Evolutionary conservation across 2,888 invertebrate genomes (phyloP).

Genomic region (Psylliodes chrysocephalus): DNA sequence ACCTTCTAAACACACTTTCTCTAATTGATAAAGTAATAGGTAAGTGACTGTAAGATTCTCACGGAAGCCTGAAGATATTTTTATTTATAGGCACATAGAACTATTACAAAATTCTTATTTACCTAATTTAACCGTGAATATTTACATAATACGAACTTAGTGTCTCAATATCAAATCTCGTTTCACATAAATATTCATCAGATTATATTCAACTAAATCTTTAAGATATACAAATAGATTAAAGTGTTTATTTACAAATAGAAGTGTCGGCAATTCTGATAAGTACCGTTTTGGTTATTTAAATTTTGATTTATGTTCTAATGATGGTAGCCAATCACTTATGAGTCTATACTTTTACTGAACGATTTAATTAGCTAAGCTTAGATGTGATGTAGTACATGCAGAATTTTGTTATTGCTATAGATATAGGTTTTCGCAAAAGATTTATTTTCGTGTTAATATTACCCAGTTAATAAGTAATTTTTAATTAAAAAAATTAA

Average conservation of each 20-base stretch:
- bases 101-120: constrained; percentile 31
- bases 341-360: constrained; percentile 12
- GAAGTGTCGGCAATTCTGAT: constrained; percentile 25
- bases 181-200: constrained; percentile 33
- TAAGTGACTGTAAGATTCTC: constrained; percentile 5
- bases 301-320: constrained; percentile 32
- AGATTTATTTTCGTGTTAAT: too few relatives aligned
- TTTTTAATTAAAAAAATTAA: too few relatives aligned
- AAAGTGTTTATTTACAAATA: constrained; percentile 34
- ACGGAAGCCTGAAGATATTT: constrained; percentile 14
- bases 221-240: constrained; percentile 25
- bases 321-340: constrained; percentile 25
- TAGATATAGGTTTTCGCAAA: too few relatives aligned
- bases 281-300: constrained; percentile 29
- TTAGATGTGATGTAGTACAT: too few relatives aligned
- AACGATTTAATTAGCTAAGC: too few relatives aligned
- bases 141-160: constrained; percentile 33
- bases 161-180: constrained; percentile 33
- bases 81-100: constrained; percentile 19
- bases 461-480: too few relatives aligned
- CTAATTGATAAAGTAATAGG: constrained; percentile 20
- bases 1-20: constrained; percentile 15
- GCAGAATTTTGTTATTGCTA: too few relatives aligned
- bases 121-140: constrained; percentile 30
- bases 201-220: constrained; percentile 26